Evolutionary conservation across 2,797 vertebrate genomes (phyloP).

Genomic region (Xenentodon cancila): DNA sequence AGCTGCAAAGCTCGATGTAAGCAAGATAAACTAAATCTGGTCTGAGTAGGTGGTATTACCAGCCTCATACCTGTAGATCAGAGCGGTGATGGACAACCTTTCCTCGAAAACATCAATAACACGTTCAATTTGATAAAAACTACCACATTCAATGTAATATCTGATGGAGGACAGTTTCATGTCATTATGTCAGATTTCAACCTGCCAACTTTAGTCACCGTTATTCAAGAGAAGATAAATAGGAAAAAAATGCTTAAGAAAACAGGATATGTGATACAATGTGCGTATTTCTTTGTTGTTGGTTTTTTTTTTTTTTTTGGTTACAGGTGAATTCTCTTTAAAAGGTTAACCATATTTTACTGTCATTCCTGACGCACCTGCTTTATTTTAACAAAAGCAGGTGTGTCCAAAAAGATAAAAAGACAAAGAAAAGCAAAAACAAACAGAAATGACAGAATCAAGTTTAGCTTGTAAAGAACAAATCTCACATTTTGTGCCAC

Average conservation of each 20-base stretch:
- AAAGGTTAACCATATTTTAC: slow-evolving; percentile 20
- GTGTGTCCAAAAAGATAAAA: slow-evolving; percentile 1
- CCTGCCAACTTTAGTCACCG: not conserved
- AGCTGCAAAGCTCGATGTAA: slow-evolving; percentile 1
- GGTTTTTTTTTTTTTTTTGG: not conserved
- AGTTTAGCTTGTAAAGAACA: not conserved
- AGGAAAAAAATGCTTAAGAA: not conserved
- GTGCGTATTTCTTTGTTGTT: slow-evolving; percentile 6
- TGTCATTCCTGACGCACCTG: slow-evolving; percentile 20
- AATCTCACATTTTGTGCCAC: slow-evolving; percentile 9
- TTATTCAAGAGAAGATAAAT: not conserved
- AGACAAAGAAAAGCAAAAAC: not conserved
- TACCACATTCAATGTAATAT: not conserved
- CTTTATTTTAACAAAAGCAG: slow-evolving; percentile 28
- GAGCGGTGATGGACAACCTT: slow-evolving; percentile 19
- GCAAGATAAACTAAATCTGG: slow-evolving; percentile 41
- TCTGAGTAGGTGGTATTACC: slow-evolving; percentile 25
- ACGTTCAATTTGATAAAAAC: slow-evolving; percentile 16
- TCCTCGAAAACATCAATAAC: slow-evolving; percentile 2
- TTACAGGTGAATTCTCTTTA: slow-evolving; percentile 1
- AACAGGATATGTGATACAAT: not conserved
- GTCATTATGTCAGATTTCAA: not conserved
- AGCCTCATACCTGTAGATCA: slow-evolving; percentile 43
- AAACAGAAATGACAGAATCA: slow-evolving; percentile 5
- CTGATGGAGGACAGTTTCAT: not conserved